A percentile compares a stretch with the other conserved stretches of the same genome.
Conservation (phyloP, 2,888 invertebrate genomes). For the Lithophane socia region DNA sequence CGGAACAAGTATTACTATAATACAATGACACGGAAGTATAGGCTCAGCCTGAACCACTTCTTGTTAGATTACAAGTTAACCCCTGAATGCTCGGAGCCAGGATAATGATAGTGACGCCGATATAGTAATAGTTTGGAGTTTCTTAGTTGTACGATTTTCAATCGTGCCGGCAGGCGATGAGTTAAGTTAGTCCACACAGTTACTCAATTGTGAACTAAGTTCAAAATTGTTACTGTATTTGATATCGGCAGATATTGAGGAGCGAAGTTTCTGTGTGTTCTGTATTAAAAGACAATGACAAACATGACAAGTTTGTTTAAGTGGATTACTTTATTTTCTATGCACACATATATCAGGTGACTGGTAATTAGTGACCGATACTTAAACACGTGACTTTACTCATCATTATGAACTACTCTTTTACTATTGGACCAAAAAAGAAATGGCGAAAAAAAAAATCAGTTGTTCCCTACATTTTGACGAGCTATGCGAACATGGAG, state of each 20-base stretch:
- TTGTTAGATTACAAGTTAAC: slow-evolving; percentile 33
- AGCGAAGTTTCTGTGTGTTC: slow-evolving; percentile 9
- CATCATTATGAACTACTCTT: no score
- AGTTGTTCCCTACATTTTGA: no score
- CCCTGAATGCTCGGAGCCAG: slow-evolving; percentile 11
- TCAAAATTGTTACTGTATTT: slow-evolving; percentile 56
- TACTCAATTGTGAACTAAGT: slow-evolving; percentile 50
- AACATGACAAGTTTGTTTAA: not conserved
- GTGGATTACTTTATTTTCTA: not conserved
- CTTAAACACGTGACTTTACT: no score
- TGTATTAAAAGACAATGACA: slow-evolving; percentile 14
- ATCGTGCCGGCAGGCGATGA: slow-evolving; percentile 54
- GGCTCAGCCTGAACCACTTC: slow-evolving; percentile 8
- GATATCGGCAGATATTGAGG: slow-evolving; percentile 40
- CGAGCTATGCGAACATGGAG: no score
- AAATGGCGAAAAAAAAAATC: no score
- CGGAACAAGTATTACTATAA: no score
- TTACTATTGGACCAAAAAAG: no score
- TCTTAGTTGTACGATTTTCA: slow-evolving; percentile 60
- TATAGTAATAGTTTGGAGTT: slow-evolving; percentile 50
- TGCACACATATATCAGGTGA: not conserved
- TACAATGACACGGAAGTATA: not conserved
- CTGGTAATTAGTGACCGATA: no score
- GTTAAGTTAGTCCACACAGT: slow-evolving; percentile 51
- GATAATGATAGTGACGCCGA: slow-evolving; percentile 39